A percentile compares a stretch with the other conserved stretches of the same genome.
These are phyloP conservation scores for Philopedon plagiatum DNA, from an alignment of 2,888 invertebrate species.

Conservation along the genomic window DNA sequence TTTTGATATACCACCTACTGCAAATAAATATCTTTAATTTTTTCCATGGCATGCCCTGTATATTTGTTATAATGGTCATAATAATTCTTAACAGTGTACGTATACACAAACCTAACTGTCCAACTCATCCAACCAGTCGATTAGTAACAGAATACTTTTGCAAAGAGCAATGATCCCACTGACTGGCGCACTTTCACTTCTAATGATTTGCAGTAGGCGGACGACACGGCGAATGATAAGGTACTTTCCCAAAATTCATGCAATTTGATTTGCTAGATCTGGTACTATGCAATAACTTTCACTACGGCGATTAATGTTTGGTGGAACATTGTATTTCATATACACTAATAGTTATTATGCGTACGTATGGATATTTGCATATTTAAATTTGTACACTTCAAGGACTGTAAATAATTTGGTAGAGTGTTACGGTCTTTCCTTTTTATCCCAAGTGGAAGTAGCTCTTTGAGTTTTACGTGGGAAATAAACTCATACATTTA, in stretches of 20 bases:
- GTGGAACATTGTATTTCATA: conserved; percentile 4
- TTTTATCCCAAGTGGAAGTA: too few species aligned
- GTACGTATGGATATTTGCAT: too few species aligned
- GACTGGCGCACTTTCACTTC: conserved; percentile 33
- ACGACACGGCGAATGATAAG: conserved; percentile 16
- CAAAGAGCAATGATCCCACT: conserved; percentile 13
- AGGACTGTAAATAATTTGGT: too few species aligned
- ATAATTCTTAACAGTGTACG: too few species aligned
- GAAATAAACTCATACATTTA: too few species aligned
- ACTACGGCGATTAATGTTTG: not conserved
- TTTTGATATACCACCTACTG: too few species aligned
- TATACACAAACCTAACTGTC: not conserved
- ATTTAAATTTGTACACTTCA: too few species aligned
- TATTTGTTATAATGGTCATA: too few species aligned
- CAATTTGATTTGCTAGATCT: not conserved
- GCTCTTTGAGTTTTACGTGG: too few species aligned
- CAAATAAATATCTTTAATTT: too few species aligned
- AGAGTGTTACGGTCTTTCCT: too few species aligned
- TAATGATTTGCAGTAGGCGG: conserved; percentile 28
- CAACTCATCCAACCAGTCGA: not conserved
- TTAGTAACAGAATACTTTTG: not conserved
- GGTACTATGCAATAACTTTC: conserved; percentile 17
- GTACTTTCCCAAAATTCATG: conserved; percentile 6
- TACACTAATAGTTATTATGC: not conserved
- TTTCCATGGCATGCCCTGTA: too few species aligned